Evolutionary conservation across 1,140 invertebrate genomes (phyloP), one percentile per base, ranked within the genome.

Genomic region (Sarcophaga bullata): DNA sequence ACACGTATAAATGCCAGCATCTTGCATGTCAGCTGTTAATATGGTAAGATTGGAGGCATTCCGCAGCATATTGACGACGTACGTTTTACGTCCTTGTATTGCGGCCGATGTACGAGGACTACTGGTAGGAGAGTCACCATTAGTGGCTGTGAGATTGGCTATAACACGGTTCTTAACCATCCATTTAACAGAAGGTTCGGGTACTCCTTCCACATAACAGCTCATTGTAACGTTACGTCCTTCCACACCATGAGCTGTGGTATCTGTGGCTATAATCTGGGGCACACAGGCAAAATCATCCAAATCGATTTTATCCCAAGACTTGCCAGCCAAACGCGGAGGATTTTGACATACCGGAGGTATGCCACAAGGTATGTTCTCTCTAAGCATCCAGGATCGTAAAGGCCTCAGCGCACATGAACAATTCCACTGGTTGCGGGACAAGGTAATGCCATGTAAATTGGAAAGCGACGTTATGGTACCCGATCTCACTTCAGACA

Each of bases 241-340:
- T 88, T 95, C 94, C 7, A 93, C 90, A 5, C 92, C 92, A 78
- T 92, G 91, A 6, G 93, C 91, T 50, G 91, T 91, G n/a, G 91
- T 87, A 37, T 91, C 91, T 17, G 91, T 90, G 3, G 92, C 91
- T 17, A 91, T 91, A 17, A 94, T 93, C 87, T 93, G 92, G 0
- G 95, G 95, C 81, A 92, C 91, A 86, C 95, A 96, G 1, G 95
- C 95, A 87, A 95, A 96, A 85, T 96, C 95, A 85, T 96, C 95
- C 19, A 95, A 90, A 83, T 94, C 93, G 47, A 97, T 91, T 75
- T 92, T 92, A 86, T 95, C 93, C 95, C 95, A 96, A 0, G 94
- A 91, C 81, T 93, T 92, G 3, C 91, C 92, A 7, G 90, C 90
- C 8, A 96, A 86, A 13, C 95, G 90, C 0, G 90, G 85, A 0